phyloP scores from a whole-genome alignment of 92 coral and sea anemone genomes.

The Isaurus tuberculatus region DNA sequence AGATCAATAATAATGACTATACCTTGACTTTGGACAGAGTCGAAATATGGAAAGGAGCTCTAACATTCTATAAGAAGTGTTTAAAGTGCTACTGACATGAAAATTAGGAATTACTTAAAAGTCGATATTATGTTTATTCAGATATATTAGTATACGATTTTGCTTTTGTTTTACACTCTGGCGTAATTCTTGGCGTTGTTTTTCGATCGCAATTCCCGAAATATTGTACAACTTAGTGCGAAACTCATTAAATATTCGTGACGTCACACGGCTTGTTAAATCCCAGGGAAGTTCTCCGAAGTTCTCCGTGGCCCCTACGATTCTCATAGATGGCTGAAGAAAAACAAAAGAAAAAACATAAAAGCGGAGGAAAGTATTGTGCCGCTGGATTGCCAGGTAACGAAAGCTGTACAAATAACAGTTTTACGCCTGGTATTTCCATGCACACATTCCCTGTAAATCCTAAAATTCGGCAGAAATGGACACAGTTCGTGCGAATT shows the following conservation, averaged over 20 bases:
- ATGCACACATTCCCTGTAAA: not conserved
- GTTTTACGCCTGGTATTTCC: not conserved
- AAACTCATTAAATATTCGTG: not conserved
- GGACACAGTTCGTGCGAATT: not conserved
- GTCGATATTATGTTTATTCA: not conserved
- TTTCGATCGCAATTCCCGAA: not conserved
- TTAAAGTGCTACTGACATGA: not conserved
- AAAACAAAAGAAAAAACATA: not conserved
- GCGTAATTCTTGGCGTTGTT: not conserved
- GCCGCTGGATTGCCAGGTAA: not conserved
- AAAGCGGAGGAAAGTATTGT: not conserved
- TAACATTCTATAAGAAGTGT: slow-evolving; percentile 60
- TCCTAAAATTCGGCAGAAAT: not conserved
- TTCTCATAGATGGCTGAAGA: not conserved
- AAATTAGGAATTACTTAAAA: not conserved
- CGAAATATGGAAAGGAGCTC: slow-evolving; percentile 60
- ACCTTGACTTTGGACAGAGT: slow-evolving; percentile 66
- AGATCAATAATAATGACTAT: slow-evolving; percentile 29
- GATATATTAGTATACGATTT: not conserved
- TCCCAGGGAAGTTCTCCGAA: too few relatives aligned
- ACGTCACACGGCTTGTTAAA: not conserved
- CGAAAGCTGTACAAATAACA: not conserved
- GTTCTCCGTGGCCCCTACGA: too few relatives aligned
- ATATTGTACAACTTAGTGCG: not conserved
- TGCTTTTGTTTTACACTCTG: not conserved